Evolutionary conservation across 1,140 invertebrate genomes (phyloP).

Genomic region (Lasioglossum albipes): DNA sequence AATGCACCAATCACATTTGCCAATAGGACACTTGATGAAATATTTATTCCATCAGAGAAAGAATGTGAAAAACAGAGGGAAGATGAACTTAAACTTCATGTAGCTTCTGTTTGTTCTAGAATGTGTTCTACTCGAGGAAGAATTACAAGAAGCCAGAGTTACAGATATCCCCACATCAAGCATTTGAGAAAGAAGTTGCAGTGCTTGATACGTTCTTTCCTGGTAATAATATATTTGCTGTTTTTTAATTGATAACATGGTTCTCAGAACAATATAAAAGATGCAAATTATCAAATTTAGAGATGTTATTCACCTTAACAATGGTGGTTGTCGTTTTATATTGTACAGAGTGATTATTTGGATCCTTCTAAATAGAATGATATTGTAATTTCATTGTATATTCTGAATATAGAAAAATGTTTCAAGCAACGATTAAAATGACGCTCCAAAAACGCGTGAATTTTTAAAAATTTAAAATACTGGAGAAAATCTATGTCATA

Average conservation of each 20-base stretch:
- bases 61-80: neutral
- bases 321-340: too few relatives aligned
- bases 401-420: too few relatives aligned
- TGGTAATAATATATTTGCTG: slow-evolving; percentile 77
- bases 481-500: too few relatives aligned
- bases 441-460: too few relatives aligned
- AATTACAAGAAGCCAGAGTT: slow-evolving; percentile 96
- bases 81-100: neutral
- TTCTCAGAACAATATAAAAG: neutral
- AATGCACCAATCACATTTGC: neutral
- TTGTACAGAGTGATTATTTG: too few relatives aligned
- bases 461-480: too few relatives aligned
- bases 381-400: too few relatives aligned
- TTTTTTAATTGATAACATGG: neutral
- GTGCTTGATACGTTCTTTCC: slow-evolving; percentile 92
- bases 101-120: slow-evolving; percentile 82
- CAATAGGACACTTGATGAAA: neutral
- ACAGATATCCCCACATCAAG: slow-evolving; percentile 91
- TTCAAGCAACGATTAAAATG: too few relatives aligned
- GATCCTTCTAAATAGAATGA: too few relatives aligned
- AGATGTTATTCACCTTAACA: too few relatives aligned
- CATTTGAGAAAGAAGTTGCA: slow-evolving; percentile 94
- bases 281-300: neutral
- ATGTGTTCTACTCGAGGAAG: slow-evolving; percentile 97
- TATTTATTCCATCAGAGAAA: neutral